Percentiles rank a stretch among this genome's conserved stretches.
Evolutionary conservation across 2,113 vertebrate species (phyloP).

Genomic region (Perca schrenkii): DNA sequence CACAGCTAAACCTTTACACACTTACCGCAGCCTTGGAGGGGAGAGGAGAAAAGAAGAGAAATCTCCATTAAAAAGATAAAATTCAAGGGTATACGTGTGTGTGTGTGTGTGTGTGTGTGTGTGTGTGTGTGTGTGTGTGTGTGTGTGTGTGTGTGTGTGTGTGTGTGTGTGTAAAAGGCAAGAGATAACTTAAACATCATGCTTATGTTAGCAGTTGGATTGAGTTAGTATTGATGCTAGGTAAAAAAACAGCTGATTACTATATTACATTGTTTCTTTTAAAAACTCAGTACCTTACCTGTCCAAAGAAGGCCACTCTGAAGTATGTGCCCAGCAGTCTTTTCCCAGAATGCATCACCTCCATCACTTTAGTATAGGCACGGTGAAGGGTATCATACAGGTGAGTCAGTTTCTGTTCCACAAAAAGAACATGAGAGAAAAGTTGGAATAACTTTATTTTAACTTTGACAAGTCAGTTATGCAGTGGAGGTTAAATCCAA

Average conservation of each 20-base stretch:
- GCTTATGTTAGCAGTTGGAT: not conserved
- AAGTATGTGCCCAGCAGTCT: constrained; percentile 97
- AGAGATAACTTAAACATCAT: not conserved
- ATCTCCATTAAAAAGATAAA: constrained; percentile 40
- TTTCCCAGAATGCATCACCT: constrained; percentile 97
- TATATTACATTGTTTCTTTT: not conserved
- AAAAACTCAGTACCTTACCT: constrained; percentile 83
- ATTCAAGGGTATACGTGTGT: constrained; percentile 7
- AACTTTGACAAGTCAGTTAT: not conserved
- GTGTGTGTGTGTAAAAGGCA: not conserved
- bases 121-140: not conserved
- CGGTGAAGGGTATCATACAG: constrained; percentile 96
- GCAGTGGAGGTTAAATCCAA: too few relatives aligned
- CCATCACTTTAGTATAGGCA: constrained; percentile 97
- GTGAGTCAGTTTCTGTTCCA: constrained; percentile 92
- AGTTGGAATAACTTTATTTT: not conserved
- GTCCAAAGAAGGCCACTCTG: constrained; percentile 98
- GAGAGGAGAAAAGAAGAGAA: constrained; percentile 66
- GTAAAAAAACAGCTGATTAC: too few relatives aligned
- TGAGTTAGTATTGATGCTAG: not conserved
- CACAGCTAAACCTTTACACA: constrained; percentile 65
- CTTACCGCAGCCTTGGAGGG: constrained; percentile 96
- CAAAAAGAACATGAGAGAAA: not conserved
- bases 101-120: constrained; percentile 16
- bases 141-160: constrained; percentile 4